These are phyloP conservation scores for Jordanella pulchra DNA, from an alignment of 2,797 vertebrate species.

Conservation along the genomic window DNA sequence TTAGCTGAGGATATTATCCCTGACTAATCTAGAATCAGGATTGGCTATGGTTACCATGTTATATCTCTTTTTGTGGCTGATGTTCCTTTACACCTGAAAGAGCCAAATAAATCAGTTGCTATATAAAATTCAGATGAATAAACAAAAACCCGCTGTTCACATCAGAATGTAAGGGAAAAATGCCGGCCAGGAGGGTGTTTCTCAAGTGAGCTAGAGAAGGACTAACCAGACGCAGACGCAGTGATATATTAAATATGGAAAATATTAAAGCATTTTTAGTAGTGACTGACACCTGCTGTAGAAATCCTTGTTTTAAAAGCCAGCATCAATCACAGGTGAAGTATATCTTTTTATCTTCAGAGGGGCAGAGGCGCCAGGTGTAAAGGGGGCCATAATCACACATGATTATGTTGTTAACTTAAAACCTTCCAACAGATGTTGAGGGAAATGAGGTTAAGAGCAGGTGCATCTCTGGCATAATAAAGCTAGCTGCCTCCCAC, in stretches of 20 bases:
- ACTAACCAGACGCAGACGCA: not conserved
- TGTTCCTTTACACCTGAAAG: no score
- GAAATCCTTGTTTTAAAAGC: conserved; percentile 33
- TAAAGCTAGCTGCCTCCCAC: conserved; percentile 50
- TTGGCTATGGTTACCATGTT: no score
- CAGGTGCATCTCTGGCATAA: conserved; percentile 57
- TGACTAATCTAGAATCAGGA: no score
- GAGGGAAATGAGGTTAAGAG: conserved; percentile 63
- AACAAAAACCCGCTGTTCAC: no score
- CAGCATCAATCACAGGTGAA: conserved; percentile 24
- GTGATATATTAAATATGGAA: not conserved
- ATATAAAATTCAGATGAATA: no score
- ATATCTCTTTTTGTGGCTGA: no score
- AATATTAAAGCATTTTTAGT: conserved; percentile 9
- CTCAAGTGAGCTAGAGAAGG: no score
- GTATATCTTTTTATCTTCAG: conserved; percentile 24
- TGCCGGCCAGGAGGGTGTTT: no score
- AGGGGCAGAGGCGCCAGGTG: conserved; percentile 14
- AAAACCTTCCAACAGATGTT: conserved; percentile 60
- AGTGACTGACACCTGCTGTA: conserved; percentile 12
- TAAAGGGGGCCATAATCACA: conserved; percentile 41
- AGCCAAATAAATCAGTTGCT: no score
- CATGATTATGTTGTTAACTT: conserved; percentile 63
- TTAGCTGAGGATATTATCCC: no score
- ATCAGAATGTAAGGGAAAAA: no score